Conservation (phyloP, 35 echinoderm and acorn worm genomes). For the Ptychodera flava region DNA sequence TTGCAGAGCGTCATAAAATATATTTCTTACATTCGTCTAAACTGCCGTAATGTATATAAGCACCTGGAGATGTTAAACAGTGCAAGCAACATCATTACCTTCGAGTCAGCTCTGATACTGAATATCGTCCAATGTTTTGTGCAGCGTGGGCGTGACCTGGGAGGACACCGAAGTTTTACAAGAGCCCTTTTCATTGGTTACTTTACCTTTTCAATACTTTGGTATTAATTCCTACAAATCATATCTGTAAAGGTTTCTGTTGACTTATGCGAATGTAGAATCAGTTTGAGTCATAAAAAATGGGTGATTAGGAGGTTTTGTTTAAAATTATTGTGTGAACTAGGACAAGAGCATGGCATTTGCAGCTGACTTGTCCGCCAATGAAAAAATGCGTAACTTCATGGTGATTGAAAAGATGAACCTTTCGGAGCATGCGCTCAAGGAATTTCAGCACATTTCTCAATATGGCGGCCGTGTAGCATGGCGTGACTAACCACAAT, state of each 20-base stretch:
- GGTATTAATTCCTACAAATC: not conserved
- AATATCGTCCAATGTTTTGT: not conserved
- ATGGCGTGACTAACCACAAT: not conserved
- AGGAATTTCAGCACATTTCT: not conserved
- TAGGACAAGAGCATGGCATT: not conserved
- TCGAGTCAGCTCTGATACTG: too few species aligned
- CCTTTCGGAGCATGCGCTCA: not conserved
- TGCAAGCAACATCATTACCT: too few species aligned
- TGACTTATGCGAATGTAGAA: not conserved
- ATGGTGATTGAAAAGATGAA: not conserved
- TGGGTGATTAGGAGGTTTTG: not conserved
- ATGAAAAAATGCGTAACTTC: not conserved
- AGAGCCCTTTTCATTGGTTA: not conserved
- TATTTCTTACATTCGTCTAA: not conserved
- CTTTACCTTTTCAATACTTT: not conserved
- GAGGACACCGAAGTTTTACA: not conserved
- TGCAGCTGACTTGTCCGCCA: not conserved
- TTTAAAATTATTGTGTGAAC: not conserved
- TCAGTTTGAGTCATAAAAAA: not conserved
- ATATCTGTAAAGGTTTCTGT: not conserved
- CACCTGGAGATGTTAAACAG: too few species aligned
- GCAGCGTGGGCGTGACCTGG: not conserved
- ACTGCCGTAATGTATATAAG: not conserved
- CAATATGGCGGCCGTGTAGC: not conserved
- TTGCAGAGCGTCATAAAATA: not conserved